A percentile compares a stretch with the other conserved stretches of the same genome.
Evolutionary conservation across 2,888 invertebrate genomes (phyloP).

Genomic region (Theretra japonica): DNA sequence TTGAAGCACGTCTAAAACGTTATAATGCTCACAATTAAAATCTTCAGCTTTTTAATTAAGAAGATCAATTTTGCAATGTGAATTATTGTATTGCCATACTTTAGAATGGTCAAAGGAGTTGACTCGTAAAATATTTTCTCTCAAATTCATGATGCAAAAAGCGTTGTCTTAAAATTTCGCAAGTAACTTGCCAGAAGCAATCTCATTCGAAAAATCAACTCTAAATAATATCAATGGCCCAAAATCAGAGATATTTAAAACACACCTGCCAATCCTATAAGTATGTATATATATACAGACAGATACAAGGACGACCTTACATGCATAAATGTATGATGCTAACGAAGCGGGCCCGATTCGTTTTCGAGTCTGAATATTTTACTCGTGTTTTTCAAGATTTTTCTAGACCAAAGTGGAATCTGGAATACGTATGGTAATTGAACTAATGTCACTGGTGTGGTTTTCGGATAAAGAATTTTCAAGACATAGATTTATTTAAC

Average conservation of each 20-base stretch:
- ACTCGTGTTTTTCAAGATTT: not conserved
- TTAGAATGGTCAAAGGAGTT: no score
- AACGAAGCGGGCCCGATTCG: conserved; percentile 13
- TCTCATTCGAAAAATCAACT: no score
- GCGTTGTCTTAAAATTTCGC: no score
- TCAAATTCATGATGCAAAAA: no score
- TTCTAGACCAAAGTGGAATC: not conserved
- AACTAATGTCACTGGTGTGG: not conserved
- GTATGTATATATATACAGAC: not conserved
- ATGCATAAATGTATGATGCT: conserved; percentile 21
- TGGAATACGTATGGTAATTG: not conserved
- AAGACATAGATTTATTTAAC: not conserved
- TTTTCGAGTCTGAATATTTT: conserved; percentile 11
- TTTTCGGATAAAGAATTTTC: not conserved
- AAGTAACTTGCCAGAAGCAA: no score
- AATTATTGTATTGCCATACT: no score
- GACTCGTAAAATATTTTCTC: no score
- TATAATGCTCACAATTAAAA: no score
- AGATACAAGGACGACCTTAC: conserved; percentile 4
- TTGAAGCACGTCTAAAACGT: no score
- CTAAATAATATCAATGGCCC: not conserved
- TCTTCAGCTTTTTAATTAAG: no score
- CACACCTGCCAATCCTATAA: not conserved
- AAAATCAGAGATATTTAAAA: not conserved
- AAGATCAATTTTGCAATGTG: no score